Conservation (phyloP, 2,113 vertebrate species). For the Rhinolophus ferrumequinum region DNA sequence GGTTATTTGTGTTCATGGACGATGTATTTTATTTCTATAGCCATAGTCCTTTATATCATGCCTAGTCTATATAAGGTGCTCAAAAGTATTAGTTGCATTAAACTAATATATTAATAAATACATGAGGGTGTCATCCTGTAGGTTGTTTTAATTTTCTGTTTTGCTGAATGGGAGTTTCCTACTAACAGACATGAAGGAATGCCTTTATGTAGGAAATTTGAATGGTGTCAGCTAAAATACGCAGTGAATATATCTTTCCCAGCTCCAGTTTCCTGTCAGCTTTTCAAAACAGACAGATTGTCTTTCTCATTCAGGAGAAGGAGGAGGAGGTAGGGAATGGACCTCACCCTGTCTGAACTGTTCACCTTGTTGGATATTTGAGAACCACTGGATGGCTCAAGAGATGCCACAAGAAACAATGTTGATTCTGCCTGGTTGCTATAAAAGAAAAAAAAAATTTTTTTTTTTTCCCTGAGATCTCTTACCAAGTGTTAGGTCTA, state of each 20-base stretch:
- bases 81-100: background rate
- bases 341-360: background rate
- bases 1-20: background rate
- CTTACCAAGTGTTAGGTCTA: background rate
- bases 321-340: background rate
- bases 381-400: background rate
- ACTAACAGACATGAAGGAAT: background rate
- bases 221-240: slow-evolving; percentile 57
- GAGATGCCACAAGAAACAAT: rapidly evolving
- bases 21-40: background rate
- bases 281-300: slow-evolving; percentile 39
- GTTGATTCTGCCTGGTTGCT: slow-evolving; percentile 8
- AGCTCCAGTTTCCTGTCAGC: background rate
- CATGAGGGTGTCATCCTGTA: background rate
- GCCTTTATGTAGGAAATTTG: slow-evolving; percentile 44
- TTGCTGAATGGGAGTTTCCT: background rate
- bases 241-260: slow-evolving; percentile 5
- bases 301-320: slow-evolving; percentile 31
- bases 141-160: background rate
- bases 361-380: slow-evolving; percentile 31
- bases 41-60: background rate
- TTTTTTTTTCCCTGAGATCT: background rate
- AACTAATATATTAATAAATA: background rate
- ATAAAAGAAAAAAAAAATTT: background rate
- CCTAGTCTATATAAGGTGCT: background rate